These are phyloP conservation scores for Streptopelia turtur DNA, from an alignment of 2,797 vertebrate genomes.

Conservation along the genomic window DNA sequence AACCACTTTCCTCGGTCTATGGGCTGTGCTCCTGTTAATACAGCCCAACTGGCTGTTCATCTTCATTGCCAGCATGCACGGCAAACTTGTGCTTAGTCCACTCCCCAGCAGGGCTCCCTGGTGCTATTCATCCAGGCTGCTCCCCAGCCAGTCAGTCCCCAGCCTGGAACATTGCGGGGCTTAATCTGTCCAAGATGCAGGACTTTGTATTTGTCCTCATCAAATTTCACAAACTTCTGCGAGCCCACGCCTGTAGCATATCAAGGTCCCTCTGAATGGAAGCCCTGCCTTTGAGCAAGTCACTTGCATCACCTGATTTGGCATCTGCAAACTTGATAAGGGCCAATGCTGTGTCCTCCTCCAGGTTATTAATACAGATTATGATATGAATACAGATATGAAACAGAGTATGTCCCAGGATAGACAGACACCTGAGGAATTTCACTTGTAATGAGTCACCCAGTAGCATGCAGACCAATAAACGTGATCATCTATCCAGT, in stretches of 20 bases:
- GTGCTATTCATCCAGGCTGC: neutral
- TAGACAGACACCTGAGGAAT: neutral
- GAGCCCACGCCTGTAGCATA: neutral
- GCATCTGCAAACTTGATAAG: neutral
- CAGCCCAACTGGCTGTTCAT: neutral
- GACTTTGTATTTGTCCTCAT: neutral
- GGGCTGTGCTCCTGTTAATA: neutral
- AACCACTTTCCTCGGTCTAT: neutral
- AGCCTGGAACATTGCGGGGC: neutral
- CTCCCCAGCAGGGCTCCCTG: neutral
- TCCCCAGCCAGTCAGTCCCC: neutral
- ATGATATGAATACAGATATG: neutral
- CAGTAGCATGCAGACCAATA: neutral
- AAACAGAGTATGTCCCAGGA: neutral
- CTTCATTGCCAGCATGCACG: rapidly evolving
- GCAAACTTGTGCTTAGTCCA: neutral
- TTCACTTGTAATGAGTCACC: neutral
- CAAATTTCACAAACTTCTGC: neutral
- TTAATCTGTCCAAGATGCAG: neutral
- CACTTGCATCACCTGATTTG: neutral
- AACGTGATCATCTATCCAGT: neutral
- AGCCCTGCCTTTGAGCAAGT: neutral
- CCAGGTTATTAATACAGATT: neutral
- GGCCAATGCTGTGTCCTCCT: neutral
- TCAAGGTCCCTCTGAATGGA: neutral